Evolutionary conservation across 1,140 invertebrate genomes (phyloP).

Genomic region (Pseudomyrmex dendroicus): DNA sequence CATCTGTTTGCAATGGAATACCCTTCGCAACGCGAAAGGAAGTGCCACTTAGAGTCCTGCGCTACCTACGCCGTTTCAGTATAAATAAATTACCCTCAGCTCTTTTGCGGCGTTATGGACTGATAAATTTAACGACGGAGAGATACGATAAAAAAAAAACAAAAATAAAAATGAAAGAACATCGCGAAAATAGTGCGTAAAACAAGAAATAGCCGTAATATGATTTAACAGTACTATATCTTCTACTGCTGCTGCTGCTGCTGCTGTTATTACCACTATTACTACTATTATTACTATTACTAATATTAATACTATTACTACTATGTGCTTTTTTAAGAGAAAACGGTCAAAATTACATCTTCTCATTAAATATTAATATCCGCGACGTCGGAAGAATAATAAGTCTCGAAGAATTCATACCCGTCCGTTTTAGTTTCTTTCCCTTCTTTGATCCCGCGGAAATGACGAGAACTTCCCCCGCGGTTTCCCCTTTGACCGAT

Average conservation of each 20-base stretch:
- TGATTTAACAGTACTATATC: neutral
- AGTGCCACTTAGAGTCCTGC: constrained; percentile 34
- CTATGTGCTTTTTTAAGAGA: neutral
- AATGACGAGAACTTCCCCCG: constrained; percentile 5
- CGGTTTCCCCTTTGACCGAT: constrained; percentile 55
- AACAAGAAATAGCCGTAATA: neutral
- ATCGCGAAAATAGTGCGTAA: neutral
- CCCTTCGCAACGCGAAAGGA: constrained; percentile 32
- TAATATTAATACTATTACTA: too few species aligned
- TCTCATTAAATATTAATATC: constrained; percentile 4
- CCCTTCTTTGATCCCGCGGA: neutral
- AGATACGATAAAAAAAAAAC: constrained; percentile 4
- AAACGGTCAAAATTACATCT: neutral
- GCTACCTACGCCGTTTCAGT: neutral
- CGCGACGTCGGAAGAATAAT: neutral
- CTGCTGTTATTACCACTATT: too few species aligned
- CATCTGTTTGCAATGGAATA: constrained; percentile 37
- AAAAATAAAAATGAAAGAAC: constrained; percentile 2
- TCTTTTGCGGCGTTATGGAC: neutral
- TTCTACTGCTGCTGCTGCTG: neutral
- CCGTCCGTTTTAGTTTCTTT: neutral
- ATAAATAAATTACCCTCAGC: constrained; percentile 48
- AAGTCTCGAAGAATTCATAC: constrained; percentile 7
- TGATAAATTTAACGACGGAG: constrained; percentile 19
- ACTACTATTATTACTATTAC: too few species aligned